phyloP scores from a whole-genome alignment of 1,140 invertebrate species.

The Cephus cinctus region DNA sequence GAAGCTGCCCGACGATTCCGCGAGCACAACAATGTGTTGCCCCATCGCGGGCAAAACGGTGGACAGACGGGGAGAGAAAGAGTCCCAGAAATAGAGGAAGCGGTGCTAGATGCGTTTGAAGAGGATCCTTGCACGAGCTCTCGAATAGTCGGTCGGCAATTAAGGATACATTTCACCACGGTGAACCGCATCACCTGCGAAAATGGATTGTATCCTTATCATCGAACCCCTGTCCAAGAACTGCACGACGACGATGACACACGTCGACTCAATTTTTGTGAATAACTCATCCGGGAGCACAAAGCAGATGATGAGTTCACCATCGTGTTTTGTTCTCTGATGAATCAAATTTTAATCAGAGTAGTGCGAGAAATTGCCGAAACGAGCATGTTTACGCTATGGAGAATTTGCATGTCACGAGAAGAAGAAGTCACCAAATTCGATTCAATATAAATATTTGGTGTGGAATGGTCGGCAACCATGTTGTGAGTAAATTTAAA shows the following conservation, averaged over 20 bases:
- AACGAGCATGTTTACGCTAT: not conserved
- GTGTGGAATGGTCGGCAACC: too few relatives aligned
- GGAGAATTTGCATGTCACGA: not conserved
- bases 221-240: not conserved
- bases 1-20: not conserved
- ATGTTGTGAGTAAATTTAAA: too few relatives aligned
- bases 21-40: not conserved
- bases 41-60: not conserved
- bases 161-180: not conserved
- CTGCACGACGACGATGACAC: not conserved
- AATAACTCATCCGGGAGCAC: not conserved
- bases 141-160: not conserved
- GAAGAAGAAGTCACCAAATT: not conserved
- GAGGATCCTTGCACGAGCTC: not conserved
- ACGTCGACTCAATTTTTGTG: not conserved
- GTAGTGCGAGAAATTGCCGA: not conserved
- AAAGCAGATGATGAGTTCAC: not conserved
- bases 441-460: too few relatives aligned
- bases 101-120: not conserved
- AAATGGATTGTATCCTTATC: not conserved
- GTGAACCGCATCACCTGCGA: not conserved
- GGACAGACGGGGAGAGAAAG: not conserved
- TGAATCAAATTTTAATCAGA: slow-evolving; percentile 3
- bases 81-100: not conserved
- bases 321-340: not conserved